A percentile compares a stretch with the other conserved stretches of the same genome.
Evolutionary conservation across 2,113 vertebrate species (phyloP).

Genomic region (Syngnathoides biaculeatus): DNA sequence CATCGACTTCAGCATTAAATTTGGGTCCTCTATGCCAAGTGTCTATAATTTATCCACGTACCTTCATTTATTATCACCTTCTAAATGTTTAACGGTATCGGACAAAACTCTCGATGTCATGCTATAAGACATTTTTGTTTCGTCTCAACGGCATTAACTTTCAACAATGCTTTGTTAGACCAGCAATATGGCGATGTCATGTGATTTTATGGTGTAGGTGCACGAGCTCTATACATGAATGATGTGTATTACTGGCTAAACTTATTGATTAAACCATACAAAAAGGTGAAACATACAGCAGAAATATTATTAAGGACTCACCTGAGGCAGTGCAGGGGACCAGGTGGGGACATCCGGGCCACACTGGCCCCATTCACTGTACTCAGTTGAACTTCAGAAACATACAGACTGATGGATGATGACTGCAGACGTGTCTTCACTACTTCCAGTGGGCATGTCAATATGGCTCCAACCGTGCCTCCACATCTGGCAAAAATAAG

Average conservation of each 20-base stretch:
- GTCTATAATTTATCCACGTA: too few relatives aligned
- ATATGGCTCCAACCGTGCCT: conserved; percentile 95
- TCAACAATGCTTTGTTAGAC: too few relatives aligned
- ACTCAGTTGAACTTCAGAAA: conserved; percentile 93
- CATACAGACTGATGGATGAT: conserved; percentile 87
- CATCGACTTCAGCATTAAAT: too few relatives aligned
- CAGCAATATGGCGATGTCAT: too few relatives aligned
- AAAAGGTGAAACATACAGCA: not conserved
- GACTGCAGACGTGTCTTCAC: conserved; percentile 97
- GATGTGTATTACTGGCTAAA: not conserved
- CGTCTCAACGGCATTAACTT: too few relatives aligned
- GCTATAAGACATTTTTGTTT: too few relatives aligned
- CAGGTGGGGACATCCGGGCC: conserved; percentile 85
- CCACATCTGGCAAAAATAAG: conserved; percentile 80
- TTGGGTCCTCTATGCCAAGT: too few relatives aligned
- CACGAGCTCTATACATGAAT: not conserved
- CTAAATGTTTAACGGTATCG: too few relatives aligned
- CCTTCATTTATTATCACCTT: too few relatives aligned
- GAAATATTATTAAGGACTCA: conserved; percentile 60
- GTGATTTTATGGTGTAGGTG: too few relatives aligned
- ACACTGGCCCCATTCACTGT: conserved; percentile 85
- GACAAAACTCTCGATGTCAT: too few relatives aligned
- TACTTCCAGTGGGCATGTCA: conserved; percentile 98
- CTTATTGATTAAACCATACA: not conserved
- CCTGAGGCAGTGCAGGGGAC: conserved; percentile 94